Base-by-base conservation (phyloP, 2,888 invertebrate species). In the Embidobia sp. region DNA sequence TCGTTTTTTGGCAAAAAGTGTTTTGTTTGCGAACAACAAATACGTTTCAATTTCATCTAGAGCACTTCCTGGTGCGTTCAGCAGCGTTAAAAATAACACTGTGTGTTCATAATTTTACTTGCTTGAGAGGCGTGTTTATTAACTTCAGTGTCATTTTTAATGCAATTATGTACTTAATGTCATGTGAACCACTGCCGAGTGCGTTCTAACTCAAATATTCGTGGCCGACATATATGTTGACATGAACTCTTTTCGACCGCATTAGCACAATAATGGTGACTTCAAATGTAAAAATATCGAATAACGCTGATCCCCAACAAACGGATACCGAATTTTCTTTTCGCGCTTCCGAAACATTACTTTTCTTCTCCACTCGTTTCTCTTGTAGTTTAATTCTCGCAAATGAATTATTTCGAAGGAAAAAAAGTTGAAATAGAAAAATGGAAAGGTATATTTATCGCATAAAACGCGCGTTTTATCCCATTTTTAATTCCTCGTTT, bases 131-230 rank as follows among this genome's bases (percentile, higher is more conserved):
- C 61, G 74, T 78, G 69, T 78, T 78, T 78, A 70, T 73, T 74
- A 40, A 77, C 73, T 73, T 59, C 73, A 69, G 74, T 74, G 66
- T 78, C 74, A 70, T 22, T 74, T 74, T 78, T 78, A 69, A 78
- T 78, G 74, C 74, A 78, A 78, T 78, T 78, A 78, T 51, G 73
- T 55, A 48, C 48, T 59, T 67, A 67, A 67, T 67, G 66, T 22
- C 63, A 73, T 70, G 74, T 73, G 59, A 78, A 78, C 74, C 57
- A 46, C 37, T 26, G 27, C 51, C 37, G 46, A 61, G 13, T 48
- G 53, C 51, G 48, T 42, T 49, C 37, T 13, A 55, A 44, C 57
- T 22, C 19, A 53, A 67, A 67, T 74, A 61, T 66, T 59, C 46
- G 26, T 19, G 19, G 0, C 13, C 8, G 55, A 63, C 67, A 67